Evolutionary conservation across 2,113 vertebrate species (phyloP).

Genomic region (Laticauda laticaudata): DNA sequence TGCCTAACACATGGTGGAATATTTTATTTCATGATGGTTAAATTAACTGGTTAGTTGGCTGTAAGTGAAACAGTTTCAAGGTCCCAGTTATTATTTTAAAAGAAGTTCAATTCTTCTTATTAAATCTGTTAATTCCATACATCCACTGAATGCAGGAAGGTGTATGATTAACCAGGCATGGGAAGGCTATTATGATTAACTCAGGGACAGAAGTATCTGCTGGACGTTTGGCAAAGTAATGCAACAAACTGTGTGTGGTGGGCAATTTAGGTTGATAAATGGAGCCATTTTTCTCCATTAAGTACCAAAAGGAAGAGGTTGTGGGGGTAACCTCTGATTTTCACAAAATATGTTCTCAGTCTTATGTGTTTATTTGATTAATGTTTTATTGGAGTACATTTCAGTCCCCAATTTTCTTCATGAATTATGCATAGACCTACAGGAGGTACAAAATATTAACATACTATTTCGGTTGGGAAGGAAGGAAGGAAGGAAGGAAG

Average conservation of each 20-base stretch:
- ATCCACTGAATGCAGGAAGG: not conserved
- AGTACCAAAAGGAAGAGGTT: not conserved
- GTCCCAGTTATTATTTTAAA: not conserved
- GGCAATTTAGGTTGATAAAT: constrained; percentile 19
- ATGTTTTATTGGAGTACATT: constrained; percentile 16
- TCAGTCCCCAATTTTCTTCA: not conserved
- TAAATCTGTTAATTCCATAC: not conserved
- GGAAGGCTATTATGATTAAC: constrained; percentile 13
- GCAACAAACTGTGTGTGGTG: constrained; percentile 7
- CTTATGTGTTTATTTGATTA: constrained; percentile 25
- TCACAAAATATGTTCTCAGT: constrained; percentile 1
- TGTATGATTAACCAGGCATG: not conserved
- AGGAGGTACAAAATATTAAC: not conserved
- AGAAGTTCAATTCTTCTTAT: not conserved
- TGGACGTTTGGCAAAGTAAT: not conserved
- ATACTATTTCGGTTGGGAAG: not conserved
- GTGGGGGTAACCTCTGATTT: not conserved
- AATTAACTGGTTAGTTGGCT: not conserved
- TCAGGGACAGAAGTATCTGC: not conserved
- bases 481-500: not conserved
- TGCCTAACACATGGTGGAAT: not conserved
- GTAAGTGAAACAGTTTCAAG: not conserved
- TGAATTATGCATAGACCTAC: constrained; percentile 2
- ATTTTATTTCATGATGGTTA: not conserved
- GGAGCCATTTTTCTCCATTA: constrained; percentile 18